Percentiles rank a stretch among this genome's conserved stretches.
Evolutionary conservation across 2,888 invertebrate genomes (phyloP).

Genomic region (Drosophila paracracens): DNA sequence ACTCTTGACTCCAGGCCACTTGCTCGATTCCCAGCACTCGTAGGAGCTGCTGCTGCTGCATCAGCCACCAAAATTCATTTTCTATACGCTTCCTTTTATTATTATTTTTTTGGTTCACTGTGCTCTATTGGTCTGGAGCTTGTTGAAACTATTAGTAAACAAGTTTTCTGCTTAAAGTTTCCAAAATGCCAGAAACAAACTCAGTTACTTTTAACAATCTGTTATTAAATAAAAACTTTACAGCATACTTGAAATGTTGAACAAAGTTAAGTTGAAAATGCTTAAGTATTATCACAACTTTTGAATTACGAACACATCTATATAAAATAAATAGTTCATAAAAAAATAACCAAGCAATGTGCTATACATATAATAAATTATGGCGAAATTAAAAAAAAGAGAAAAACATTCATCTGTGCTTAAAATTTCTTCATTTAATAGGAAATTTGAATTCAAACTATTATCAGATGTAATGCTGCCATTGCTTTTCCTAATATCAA

Average conservation of each 20-base stretch:
- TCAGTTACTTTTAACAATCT: conserved; percentile 1
- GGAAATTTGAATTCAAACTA: background rate
- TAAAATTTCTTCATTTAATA: background rate
- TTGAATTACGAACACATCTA: background rate
- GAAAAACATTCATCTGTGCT: background rate
- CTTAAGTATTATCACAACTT: background rate
- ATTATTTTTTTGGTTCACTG: background rate
- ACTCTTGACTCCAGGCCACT: conserved; percentile 27
- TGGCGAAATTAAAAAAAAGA: background rate
- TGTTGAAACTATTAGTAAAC: conserved; percentile 13
- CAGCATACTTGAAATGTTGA: background rate
- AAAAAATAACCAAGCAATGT: background rate
- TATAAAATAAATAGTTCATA: background rate
- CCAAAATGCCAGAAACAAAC: background rate
- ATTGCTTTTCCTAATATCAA: background rate
- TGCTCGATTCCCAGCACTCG: conserved; percentile 13
- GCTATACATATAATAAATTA: background rate
- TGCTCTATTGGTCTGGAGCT: conserved; percentile 14
- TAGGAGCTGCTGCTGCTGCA: conserved; percentile 2
- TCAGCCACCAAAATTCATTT: conserved; percentile 15
- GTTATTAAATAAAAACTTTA: conserved; percentile 1
- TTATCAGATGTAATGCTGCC: background rate
- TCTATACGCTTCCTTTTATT: conserved; percentile 9
- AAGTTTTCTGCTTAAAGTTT: conserved; percentile 9
- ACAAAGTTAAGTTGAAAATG: background rate